Base-by-base conservation (phyloP, 2,113 vertebrate species). In the Drymodes brunneopygia region DNA sequence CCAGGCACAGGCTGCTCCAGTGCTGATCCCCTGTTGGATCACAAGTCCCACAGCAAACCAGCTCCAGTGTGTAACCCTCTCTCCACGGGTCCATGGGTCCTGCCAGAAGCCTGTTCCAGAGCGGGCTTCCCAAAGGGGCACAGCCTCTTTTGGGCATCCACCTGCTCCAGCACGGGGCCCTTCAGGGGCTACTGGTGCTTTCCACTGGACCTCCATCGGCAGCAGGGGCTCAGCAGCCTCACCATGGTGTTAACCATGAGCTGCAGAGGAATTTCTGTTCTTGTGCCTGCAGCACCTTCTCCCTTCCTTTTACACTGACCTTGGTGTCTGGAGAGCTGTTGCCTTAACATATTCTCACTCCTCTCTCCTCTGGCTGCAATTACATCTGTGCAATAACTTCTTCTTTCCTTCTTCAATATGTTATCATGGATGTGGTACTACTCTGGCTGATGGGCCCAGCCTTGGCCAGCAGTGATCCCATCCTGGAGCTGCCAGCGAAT, bases 251-350 rank as follows among this genome's bases (percentile, higher is more conserved):
- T 27, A 22, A 38, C 13, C 33, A 38, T 0, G 3, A 45, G 19
- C 45, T n/a, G 29, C 36, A 45, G 53, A 9, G 23, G 16, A 53
- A 53, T 25, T 20, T 33, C 33, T 66, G 22, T 11, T 57, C 25
- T 54, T 1, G 0, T 8, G 15, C 17, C 7, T 36, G 44, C 6
- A 28, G 10, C 12, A 44, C 22, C 22, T 66, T 28, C 11, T 73
- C 36, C 15, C 27, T 23, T 58, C 9, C 22, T 44, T 57, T 47
- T 45, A 27, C 53, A 21, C 44, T 21, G 36, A 7, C 19, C 27
- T 44, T 16, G 36, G 33, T 44, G 36, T 24, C 44, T 66, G 33
- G 38, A 88, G 23, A 28, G 28, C 6, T 29, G 15, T 24, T 66
- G 15, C 45, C 56, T 36, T 36, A 45, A n/a, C 51, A 29, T 10